Conservation (phyloP, 2,888 invertebrate genomes). For the Morpho helenor region DNA sequence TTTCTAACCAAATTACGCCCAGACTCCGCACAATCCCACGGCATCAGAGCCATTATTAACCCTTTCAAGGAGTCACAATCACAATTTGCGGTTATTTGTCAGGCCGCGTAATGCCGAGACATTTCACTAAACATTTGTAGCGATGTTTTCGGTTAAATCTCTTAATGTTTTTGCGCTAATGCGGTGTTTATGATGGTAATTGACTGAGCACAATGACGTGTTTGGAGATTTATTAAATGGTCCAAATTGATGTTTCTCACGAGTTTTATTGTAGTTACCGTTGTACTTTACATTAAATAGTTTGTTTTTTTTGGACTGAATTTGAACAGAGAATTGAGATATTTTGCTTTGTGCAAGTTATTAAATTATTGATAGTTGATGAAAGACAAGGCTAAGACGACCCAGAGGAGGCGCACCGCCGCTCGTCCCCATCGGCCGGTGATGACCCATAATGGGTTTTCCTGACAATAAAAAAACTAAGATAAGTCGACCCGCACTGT, state of each 20-base stretch:
- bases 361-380: too few species aligned
- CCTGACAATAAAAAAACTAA: too few species aligned
- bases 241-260: constrained; percentile 26
- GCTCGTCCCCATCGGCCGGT: too few species aligned
- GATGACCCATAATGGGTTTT: too few species aligned
- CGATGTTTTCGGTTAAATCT: constrained; percentile 51
- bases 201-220: constrained; percentile 40
- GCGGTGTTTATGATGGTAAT: constrained; percentile 49
- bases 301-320: neutral
- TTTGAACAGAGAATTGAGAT: too few species aligned
- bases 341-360: too few species aligned
- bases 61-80: constrained; percentile 72
- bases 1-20: constrained; percentile 64
- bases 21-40: constrained; percentile 57
- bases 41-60: constrained; percentile 65
- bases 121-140: constrained; percentile 42
- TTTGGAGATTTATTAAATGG: constrained; percentile 26
- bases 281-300: neutral
- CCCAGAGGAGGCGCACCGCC: too few species aligned
- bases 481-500: too few species aligned
- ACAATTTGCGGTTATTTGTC: constrained; percentile 75
- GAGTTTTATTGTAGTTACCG: constrained; percentile 5
- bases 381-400: too few species aligned
- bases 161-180: constrained; percentile 49
- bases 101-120: constrained; percentile 48